phyloP scores from a whole-genome alignment of 2,888 invertebrate species.

The Pollenia labialis region DNA sequence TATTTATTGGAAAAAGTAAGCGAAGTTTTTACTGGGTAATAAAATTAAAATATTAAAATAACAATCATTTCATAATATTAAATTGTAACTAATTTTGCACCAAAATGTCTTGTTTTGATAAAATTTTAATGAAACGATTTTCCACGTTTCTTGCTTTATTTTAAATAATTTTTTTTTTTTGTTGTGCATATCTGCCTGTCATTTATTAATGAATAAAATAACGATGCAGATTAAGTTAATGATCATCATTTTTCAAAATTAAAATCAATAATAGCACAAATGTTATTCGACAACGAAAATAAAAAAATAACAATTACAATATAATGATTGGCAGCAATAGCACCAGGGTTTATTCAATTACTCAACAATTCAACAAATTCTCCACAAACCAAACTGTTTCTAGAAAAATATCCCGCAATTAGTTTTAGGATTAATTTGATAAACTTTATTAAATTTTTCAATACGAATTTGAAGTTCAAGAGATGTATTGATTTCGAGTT shows the following conservation, averaged over 20 bases:
- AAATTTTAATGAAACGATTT: no score
- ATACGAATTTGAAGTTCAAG: not conserved
- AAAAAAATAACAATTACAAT: not conserved
- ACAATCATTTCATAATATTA: no score
- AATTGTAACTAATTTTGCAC: no score
- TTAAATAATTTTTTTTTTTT: not conserved
- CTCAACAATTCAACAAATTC: constrained; percentile 5
- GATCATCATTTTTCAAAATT: constrained; percentile 13
- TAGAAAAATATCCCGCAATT: constrained; percentile 3
- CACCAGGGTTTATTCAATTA: constrained; percentile 23
- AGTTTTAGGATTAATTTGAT: not conserved
- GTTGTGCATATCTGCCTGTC: not conserved
- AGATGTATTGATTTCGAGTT: no score
- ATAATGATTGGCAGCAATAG: not conserved
- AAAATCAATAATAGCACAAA: constrained; percentile 16
- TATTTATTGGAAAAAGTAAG: no score
- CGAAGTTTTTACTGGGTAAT: no score
- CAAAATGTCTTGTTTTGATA: no score
- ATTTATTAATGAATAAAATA: not conserved
- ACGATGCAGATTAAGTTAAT: constrained; percentile 4
- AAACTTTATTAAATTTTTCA: not conserved
- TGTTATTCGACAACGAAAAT: not conserved
- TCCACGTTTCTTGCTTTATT: no score
- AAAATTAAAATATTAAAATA: no score
- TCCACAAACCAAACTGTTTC: not conserved